Percentiles rank a stretch among this genome's conserved stretches.
Conservation (phyloP, 2,113 vertebrate species). For the Monopterus albus region DNA sequence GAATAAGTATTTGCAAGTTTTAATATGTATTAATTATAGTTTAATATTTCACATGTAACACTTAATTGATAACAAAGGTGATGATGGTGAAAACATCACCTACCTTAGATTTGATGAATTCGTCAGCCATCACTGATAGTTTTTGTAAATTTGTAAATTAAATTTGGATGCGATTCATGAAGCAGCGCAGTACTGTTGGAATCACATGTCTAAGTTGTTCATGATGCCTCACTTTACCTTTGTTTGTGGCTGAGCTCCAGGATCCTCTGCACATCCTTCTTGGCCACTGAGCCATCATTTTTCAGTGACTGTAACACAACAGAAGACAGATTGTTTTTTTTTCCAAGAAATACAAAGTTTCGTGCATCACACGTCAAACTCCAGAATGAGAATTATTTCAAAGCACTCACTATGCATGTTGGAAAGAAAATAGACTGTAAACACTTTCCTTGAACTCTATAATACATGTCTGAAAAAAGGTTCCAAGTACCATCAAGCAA, state of each 20-base stretch:
- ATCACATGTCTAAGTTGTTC: conserved; percentile 16
- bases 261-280: conserved; percentile 92
- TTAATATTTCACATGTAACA: neutral
- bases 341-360: conserved; percentile 15
- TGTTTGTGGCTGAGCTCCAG: conserved; percentile 95
- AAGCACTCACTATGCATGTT: neutral
- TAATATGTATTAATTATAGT: neutral
- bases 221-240: conserved; percentile 84
- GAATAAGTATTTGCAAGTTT: neutral
- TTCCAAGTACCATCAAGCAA: neutral
- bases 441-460: neutral
- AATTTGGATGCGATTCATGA: neutral
- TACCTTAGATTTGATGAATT: neutral
- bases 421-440: neutral
- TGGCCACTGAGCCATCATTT: conserved; percentile 90
- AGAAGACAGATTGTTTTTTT: conserved; percentile 24
- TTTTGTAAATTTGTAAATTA: neutral
- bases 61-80: neutral
- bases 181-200: neutral
- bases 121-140: neutral
- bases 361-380: conserved; percentile 14
- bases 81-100: neutral
- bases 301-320: conserved; percentile 87
- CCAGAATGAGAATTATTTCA: conserved; percentile 21
- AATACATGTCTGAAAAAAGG: conserved; percentile 7